A percentile compares a stretch with the other conserved stretches of the same genome.
phyloP scores from a whole-genome alignment of 2,888 invertebrate genomes.

The Temnothorax rugatulus region DNA sequence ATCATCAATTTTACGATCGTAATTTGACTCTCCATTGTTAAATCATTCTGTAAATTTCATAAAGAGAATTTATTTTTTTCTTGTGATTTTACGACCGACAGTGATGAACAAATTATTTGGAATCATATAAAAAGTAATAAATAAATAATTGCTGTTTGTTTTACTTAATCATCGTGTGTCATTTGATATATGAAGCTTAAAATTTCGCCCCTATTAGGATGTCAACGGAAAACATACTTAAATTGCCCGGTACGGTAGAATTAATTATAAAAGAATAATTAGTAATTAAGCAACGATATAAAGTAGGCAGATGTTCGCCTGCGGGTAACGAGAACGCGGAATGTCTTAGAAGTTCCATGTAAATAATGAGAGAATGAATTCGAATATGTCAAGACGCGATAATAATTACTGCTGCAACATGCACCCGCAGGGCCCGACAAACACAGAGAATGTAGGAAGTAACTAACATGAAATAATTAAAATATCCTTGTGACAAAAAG shows the following conservation, averaged over 20 bases:
- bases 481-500: constrained; percentile 31
- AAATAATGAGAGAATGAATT: constrained; percentile 63
- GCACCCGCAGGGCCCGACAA: constrained; percentile 58
- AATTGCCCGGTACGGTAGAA: not conserved
- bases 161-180: not conserved
- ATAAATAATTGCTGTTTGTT: not conserved
- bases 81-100: not conserved
- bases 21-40: not conserved
- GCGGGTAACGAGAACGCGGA: constrained; percentile 61
- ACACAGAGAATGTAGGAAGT: constrained; percentile 16
- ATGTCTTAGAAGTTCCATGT: constrained; percentile 56
- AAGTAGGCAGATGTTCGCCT: constrained; percentile 39
- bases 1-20: not conserved
- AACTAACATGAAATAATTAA: constrained; percentile 56
- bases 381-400: constrained; percentile 61
- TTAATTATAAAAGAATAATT: constrained; percentile 42
- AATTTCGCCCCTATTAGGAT: not conserved
- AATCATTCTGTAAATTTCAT: not conserved
- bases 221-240: not conserved
- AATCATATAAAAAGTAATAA: not conserved
- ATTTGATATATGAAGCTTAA: not conserved
- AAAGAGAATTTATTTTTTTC: not conserved
- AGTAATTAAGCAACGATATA: constrained; percentile 37
- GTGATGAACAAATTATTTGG: not conserved
- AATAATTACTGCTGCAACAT: constrained; percentile 64